Evolutionary conservation across 2,888 invertebrate species (phyloP).

Genomic region (Halocaridina rubra): DNA sequence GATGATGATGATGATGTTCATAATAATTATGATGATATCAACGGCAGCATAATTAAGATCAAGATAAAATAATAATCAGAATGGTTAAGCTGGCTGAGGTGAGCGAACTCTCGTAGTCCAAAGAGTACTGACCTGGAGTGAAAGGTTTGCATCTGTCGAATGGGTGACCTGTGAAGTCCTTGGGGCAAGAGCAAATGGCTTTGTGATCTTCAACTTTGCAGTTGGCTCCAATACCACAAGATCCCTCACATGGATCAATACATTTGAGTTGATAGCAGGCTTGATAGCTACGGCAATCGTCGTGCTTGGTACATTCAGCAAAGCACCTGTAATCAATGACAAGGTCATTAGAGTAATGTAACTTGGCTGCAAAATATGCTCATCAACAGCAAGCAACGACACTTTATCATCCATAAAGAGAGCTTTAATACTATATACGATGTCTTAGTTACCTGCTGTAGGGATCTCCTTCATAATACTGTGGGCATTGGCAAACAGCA

Average conservation of each 20-base stretch:
- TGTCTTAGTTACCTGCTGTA: slow-evolving; percentile 72
- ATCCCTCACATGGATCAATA: slow-evolving; percentile 80
- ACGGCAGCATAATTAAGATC: too few relatives aligned
- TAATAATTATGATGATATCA: too few relatives aligned
- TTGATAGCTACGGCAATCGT: slow-evolving; percentile 78
- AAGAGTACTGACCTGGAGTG: slow-evolving; percentile 40
- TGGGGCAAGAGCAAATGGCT: slow-evolving; percentile 82
- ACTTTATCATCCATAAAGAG: too few relatives aligned
- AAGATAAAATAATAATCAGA: too few relatives aligned
- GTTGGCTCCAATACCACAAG: slow-evolving; percentile 84
- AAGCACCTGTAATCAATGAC: slow-evolving; percentile 80
- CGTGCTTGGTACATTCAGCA: slow-evolving; percentile 83
- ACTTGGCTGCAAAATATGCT: too few relatives aligned
- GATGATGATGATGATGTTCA: too few relatives aligned
- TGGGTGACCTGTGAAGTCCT: slow-evolving; percentile 65
- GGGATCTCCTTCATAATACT: slow-evolving; percentile 82
- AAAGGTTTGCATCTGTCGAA: slow-evolving; percentile 63
- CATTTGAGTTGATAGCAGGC: slow-evolving; percentile 86
- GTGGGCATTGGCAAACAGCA: slow-evolving; percentile 72
- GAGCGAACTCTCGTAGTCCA: too few relatives aligned
- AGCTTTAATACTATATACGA: too few relatives aligned
- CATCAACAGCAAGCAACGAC: too few relatives aligned
- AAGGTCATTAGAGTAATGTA: too few relatives aligned
- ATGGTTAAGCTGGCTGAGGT: too few relatives aligned
- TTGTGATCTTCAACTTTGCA: slow-evolving; percentile 84